phyloP scores from a whole-genome alignment of 1,140 invertebrate genomes.

The Homalodisca vitripennis region DNA sequence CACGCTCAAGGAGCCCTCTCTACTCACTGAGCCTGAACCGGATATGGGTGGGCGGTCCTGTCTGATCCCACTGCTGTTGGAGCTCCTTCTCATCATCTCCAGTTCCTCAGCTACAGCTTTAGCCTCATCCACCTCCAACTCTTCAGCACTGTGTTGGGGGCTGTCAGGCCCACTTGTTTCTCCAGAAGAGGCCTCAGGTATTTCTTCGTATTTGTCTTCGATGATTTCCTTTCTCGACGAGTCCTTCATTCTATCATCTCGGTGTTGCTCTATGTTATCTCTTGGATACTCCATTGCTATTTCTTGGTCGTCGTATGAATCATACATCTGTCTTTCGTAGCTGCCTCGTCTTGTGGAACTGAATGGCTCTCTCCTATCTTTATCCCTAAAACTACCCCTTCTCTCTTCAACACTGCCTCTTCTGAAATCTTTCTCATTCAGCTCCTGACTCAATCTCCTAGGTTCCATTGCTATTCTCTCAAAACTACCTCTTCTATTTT shows the following conservation, averaged over 20 bases:
- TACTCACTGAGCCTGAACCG: conserved; percentile 47
- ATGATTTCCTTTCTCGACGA: background rate
- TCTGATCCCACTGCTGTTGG: conserved; percentile 44
- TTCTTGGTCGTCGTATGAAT: conserved; percentile 6
- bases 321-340: conserved; percentile 2
- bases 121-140: conserved; percentile 58
- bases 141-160: conserved; percentile 69
- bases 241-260: conserved; percentile 13
- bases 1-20: conserved; percentile 51
- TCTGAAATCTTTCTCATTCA: conserved; percentile 22
- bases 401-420: conserved; percentile 4
- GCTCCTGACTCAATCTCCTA: conserved; percentile 13
- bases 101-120: conserved; percentile 41
- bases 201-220: conserved; percentile 37
- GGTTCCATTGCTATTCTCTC: conserved; percentile 22
- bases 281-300: background rate
- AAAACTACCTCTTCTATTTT: conserved; percentile 18
- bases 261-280: background rate
- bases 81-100: conserved; percentile 33
- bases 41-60: conserved; percentile 46
- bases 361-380: conserved; percentile 1
- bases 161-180: conserved; percentile 86
- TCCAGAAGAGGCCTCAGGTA: conserved; percentile 60
- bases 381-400: conserved; percentile 16
- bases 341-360: conserved; percentile 3